Conservation (phyloP, 1,140 invertebrate species). For the Ladona fulva region DNA sequence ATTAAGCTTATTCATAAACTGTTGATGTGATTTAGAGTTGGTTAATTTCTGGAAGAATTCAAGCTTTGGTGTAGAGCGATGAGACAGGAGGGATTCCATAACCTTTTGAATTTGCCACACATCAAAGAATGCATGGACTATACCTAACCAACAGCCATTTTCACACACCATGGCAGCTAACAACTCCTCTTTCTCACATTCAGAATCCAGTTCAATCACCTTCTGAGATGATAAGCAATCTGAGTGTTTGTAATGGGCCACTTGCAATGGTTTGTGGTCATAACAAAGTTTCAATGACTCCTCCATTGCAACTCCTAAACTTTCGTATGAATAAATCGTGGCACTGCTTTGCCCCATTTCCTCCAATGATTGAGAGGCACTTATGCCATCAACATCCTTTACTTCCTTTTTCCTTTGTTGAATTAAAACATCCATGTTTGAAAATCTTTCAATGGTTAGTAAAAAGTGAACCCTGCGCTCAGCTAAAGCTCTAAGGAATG, state of each 20-base stretch:
- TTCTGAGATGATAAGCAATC: too few relatives aligned
- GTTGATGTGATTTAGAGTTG: background rate
- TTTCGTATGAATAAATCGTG: too few relatives aligned
- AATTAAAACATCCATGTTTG: too few relatives aligned
- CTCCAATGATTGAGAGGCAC: too few relatives aligned
- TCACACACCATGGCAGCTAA: background rate
- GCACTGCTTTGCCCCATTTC: too few relatives aligned
- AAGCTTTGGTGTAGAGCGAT: background rate
- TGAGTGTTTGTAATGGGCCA: too few relatives aligned
- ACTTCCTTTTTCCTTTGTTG: too few relatives aligned
- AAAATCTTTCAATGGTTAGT: too few relatives aligned
- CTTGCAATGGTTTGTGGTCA: too few relatives aligned
- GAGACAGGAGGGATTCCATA: background rate
- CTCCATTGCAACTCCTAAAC: too few relatives aligned
- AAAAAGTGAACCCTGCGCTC: constrained; percentile 17
- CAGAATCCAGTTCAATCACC: background rate
- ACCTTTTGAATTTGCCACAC: background rate
- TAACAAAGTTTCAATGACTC: too few relatives aligned
- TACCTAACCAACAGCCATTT: background rate
- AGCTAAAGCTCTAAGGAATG: constrained; percentile 56
- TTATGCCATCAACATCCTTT: too few relatives aligned
- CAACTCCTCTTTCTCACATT: background rate
- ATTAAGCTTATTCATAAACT: background rate
- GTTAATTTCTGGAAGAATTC: background rate
- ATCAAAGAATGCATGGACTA: background rate